Percentiles rank a stretch among this genome's conserved stretches.
These are phyloP conservation scores for Pocillopora meandrina DNA, from an alignment of 92 coral and sea anemone genomes.

Conservation along the genomic window DNA sequence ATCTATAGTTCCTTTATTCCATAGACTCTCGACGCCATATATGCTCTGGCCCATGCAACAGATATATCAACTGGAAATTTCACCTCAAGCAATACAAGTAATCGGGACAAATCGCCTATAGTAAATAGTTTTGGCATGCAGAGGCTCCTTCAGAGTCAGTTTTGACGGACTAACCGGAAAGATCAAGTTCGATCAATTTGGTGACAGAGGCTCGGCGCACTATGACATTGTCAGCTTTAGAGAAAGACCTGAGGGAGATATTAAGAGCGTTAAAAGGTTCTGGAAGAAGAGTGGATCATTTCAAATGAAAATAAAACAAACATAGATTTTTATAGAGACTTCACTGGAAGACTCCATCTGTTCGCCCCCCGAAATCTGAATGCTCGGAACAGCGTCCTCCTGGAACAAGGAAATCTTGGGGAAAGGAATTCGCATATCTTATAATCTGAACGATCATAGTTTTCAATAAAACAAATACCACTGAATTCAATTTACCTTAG, in stretches of 20 bases:
- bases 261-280: background rate
- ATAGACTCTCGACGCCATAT: background rate
- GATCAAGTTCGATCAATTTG: background rate
- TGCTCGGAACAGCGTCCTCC: conserved; percentile 10
- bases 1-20: background rate
- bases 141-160: background rate
- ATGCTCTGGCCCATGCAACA: conserved; percentile 8
- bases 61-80: background rate
- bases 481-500: too few relatives aligned
- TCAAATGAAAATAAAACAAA: background rate
- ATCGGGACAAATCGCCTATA: background rate
- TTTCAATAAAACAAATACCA: too few relatives aligned
- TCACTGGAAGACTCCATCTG: conserved; percentile 1
- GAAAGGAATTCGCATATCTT: too few relatives aligned
- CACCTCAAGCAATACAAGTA: background rate
- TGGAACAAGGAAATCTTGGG: conserved; percentile 33
- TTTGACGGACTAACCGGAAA: background rate
- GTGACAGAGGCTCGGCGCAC: background rate
- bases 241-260: background rate
- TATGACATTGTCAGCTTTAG: background rate
- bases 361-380: background rate
- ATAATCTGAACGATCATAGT: too few relatives aligned
- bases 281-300: background rate
- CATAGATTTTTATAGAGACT: background rate
- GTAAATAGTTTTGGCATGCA: background rate